These are phyloP conservation scores for Habrosyne pyritoides DNA, from an alignment of 2,888 invertebrate genomes.

Conservation along the genomic window DNA sequence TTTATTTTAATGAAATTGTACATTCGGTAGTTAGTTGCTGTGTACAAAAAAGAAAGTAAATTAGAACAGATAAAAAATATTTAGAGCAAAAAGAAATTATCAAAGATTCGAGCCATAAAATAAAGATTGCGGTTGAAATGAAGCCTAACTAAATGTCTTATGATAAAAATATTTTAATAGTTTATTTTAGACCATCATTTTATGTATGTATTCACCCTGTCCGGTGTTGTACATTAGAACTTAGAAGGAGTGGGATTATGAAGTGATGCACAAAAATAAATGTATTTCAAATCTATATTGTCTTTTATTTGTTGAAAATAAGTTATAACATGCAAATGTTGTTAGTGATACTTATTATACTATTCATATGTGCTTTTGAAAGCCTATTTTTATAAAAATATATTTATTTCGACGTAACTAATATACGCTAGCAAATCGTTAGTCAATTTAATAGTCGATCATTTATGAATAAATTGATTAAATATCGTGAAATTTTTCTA, in stretches of 20 bases:
- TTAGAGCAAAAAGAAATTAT: conserved; percentile 44
- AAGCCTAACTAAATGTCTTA: conserved; percentile 81
- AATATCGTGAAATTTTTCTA: too few relatives aligned
- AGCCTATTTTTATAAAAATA: too few relatives aligned
- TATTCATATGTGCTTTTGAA: too few relatives aligned
- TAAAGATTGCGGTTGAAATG: conserved; percentile 55
- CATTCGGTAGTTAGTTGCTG: conserved; percentile 28
- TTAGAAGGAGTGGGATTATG: conserved; percentile 67
- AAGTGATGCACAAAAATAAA: conserved; percentile 80
- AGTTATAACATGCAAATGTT: too few relatives aligned
- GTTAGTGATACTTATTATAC: too few relatives aligned
- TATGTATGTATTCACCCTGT: conserved; percentile 57
- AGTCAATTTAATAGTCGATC: too few relatives aligned
- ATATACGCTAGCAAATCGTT: too few relatives aligned
- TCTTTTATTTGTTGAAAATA: conserved; percentile 16
- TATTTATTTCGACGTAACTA: too few relatives aligned
- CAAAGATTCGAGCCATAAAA: conserved; percentile 75
- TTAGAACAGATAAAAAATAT: conserved; percentile 38
- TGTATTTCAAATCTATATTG: conserved; percentile 65
- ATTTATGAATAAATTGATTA: too few relatives aligned
- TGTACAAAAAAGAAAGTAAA: conserved; percentile 51
- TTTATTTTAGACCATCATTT: conserved; percentile 57
- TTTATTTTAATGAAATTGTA: conserved; percentile 15
- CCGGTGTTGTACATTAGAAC: conserved; percentile 72
- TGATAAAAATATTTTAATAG: conserved; percentile 61